Base-by-base conservation (phyloP, 1,140 invertebrate genomes). In the Drosophila pseudoananassae region DNA sequence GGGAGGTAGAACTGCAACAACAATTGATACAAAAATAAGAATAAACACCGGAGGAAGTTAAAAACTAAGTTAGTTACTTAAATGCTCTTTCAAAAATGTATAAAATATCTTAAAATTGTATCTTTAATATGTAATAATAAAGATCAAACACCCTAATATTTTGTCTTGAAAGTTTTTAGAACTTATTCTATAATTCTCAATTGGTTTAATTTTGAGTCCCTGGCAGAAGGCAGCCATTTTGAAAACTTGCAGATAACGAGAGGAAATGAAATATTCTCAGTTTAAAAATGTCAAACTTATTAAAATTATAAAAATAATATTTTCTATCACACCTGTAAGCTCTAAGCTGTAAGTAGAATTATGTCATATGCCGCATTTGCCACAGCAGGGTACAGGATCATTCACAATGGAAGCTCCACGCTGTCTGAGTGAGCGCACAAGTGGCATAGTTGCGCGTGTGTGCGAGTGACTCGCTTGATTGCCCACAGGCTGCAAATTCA, bases 11-110 rank as follows among this genome's bases (percentile, higher is more conserved):
- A 47, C 59, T 20, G 15, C 49, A 66, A 40, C 74, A 76, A 84
- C 80, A 88, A 88, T 87, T 87, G 83, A 87, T 87, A 87, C 82
- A 77, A 84, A 85, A 70, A n/a, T 63, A 78, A 75, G 79, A 79
- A 78, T 75, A 65, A 74, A 74, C 38, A 53, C 14, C 45, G 25
- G 47, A 53, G 25, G 27, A 27, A 27, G 15, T 49, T 49, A 38
- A 47, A 12, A 43, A 46, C 15, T 55, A 31, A 49, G 57, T 14
- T 23, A 20, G 23, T 27, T 4, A 46, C 25, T 33, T 14, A 54
- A 55, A 76, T 76, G 61, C 72, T 36, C 72, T 75, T 14, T 15
- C 36, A 55, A 51, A 52, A 14, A 7, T 7, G n/a, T 7, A 4
- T 38, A n/a, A n/a, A 38, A 10, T 2, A 12, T 20, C 2, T 20